A percentile compares a stretch with the other conserved stretches of the same genome.
phyloP scores from a whole-genome alignment of 2,113 vertebrate genomes.

The Asarcornis scutulata region DNA sequence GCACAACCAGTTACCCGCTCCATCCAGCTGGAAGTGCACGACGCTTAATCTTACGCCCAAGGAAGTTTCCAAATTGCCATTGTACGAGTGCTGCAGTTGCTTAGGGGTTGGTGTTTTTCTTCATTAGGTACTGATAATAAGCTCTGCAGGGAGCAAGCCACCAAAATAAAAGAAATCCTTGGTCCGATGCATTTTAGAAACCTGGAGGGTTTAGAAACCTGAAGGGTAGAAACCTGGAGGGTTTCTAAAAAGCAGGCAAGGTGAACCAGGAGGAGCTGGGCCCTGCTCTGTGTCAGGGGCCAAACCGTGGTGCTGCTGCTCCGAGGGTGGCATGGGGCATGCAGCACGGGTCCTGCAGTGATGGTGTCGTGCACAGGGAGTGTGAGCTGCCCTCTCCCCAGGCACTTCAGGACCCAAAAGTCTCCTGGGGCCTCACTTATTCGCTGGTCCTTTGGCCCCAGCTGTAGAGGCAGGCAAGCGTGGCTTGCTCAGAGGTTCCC shows the following conservation, averaged over 20 bases:
- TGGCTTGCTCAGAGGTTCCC: neutral
- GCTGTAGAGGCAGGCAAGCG: too few species aligned
- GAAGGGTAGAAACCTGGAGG: neutral
- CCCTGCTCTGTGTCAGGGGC: neutral
- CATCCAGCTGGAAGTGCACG: neutral
- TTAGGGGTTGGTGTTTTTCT: neutral
- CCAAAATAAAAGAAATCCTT: neutral
- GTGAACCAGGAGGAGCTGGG: neutral
- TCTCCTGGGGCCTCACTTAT: neutral
- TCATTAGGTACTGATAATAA: neutral
- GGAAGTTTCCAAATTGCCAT: neutral
- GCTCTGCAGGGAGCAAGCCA: neutral
- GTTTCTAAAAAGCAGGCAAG: neutral
- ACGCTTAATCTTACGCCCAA: neutral
- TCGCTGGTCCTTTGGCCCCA: neutral
- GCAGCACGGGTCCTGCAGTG: rapidly evolving
- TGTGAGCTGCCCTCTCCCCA: neutral
- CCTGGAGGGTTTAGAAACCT: neutral
- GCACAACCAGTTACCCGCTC: neutral
- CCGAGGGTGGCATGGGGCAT: neutral
- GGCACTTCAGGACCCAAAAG: neutral
- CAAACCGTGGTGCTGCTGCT: rapidly evolving
- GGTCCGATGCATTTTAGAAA: neutral
- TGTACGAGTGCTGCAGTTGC: neutral
- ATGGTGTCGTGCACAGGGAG: neutral